These are phyloP conservation scores for Melipona quadrifasciata DNA, from an alignment of 1,140 invertebrate species.

Conservation along the genomic window DNA sequence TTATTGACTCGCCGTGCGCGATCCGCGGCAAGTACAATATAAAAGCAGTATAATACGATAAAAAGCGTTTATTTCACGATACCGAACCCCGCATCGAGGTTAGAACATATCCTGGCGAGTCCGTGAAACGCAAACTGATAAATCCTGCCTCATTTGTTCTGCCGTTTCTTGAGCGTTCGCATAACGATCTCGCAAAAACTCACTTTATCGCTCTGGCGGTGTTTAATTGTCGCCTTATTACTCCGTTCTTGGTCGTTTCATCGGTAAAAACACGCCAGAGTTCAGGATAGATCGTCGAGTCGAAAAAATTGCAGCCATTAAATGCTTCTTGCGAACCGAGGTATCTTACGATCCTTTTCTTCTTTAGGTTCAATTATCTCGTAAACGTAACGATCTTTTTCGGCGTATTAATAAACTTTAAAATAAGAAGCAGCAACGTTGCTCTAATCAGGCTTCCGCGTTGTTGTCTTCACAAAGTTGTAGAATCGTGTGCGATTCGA, in stretches of 20 bases:
- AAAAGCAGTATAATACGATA: background rate
- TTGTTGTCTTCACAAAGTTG: background rate
- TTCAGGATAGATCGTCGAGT: background rate
- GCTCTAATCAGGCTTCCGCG: background rate
- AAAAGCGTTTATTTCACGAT: too few relatives aligned
- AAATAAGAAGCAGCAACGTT: background rate
- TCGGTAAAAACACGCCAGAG: background rate
- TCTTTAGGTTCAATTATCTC: background rate
- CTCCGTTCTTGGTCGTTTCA: background rate
- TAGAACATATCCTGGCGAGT: background rate
- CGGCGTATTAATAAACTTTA: background rate
- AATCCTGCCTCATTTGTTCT: background rate
- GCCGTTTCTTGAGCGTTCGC: background rate
- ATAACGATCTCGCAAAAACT: background rate
- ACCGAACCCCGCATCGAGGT: background rate
- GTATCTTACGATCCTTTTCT: background rate
- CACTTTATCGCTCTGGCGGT: background rate
- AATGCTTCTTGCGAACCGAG: background rate
- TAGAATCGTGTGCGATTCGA: background rate
- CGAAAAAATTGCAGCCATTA: background rate
- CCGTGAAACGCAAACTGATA: background rate
- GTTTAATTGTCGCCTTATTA: conserved; percentile 10
- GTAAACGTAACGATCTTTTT: background rate
- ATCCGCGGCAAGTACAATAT: background rate
- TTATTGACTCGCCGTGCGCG: background rate